Evolutionary conservation across 1,140 invertebrate species (phyloP).

Genomic region (Chymomyza costata): DNA sequence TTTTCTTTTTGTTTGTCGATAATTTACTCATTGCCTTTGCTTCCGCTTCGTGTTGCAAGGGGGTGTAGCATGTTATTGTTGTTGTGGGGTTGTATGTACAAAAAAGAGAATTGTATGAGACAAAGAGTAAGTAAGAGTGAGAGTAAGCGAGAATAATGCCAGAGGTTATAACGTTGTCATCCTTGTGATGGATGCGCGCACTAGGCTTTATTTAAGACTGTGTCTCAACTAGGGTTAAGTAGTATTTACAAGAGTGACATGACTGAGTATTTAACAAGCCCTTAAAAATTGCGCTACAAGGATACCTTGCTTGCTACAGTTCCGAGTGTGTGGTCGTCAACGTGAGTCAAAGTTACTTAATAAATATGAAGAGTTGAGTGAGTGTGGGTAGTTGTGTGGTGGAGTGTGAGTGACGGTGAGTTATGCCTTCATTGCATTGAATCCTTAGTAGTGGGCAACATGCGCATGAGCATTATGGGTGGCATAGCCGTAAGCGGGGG

Average conservation of each 20-base stretch:
- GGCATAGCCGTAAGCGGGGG: conserved; percentile 57
- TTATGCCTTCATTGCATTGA: conserved; percentile 1
- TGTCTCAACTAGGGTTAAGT: conserved; percentile 5
- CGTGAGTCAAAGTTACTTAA: conserved; percentile 91
- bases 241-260: conserved; percentile 74
- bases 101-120: conserved; percentile 56
- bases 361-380: conserved; percentile 95
- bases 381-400: conserved; percentile 80
- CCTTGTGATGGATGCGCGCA: conserved; percentile 7
- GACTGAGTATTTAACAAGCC: conserved; percentile 77
- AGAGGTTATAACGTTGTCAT: not conserved
- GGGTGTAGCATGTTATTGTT: conserved; percentile 53
- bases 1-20: conserved; percentile 26
- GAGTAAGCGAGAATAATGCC: conserved; percentile 30
- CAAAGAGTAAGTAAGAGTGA: conserved; percentile 25
- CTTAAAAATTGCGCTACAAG: conserved; percentile 89
- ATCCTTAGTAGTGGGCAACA: conserved; percentile 62
- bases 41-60: conserved; percentile 34
- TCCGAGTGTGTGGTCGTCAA: conserved; percentile 81
- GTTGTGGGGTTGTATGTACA: conserved; percentile 56
- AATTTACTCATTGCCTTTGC: conserved; percentile 30
- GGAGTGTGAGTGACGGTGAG: conserved; percentile 75
- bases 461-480: conserved; percentile 64
- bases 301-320: conserved; percentile 79
- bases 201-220: no score